Base-by-base conservation (phyloP, 1,140 invertebrate species). In the Zeugodacus cucurbitae region DNA sequence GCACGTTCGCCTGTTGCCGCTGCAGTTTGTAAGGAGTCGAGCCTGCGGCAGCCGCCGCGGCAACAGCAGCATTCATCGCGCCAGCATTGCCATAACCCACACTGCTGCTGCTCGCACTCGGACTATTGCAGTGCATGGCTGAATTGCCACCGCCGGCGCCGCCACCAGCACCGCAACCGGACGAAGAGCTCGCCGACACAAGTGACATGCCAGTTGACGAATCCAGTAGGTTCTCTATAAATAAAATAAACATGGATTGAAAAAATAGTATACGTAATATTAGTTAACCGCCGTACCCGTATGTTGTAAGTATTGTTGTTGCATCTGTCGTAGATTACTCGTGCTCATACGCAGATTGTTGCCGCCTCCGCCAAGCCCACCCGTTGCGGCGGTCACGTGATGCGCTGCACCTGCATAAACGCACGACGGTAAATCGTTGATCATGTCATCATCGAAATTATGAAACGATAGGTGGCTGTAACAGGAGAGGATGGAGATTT, bases 1-100 rank as follows among this genome's bases (percentile, higher is more conserved):
- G 95, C 86, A 99, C 97, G 94, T 98, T 99, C 58, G 98, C 98
- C 3, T 98, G 97, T 90, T 98, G 97, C 88, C 97, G 94, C 93
- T 98, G 97, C 67, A 98, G 96, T 90, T 97, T 95, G 94, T 98
- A 98, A 1, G 96, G 97, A 7, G 96, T 97, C 0, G 96, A 96
- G 20, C 95, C 95, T 7, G 96, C 97, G 5, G 96, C 97, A 0
- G 96, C 96, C n/a, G 95, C 95, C 4, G 96, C 97, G 0, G 70
- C 70, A 2, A n/a, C 74, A 6, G 41, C 41, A 17, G 74, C 37
- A 74, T 74, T 74, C 8, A 96, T 97, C 0, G 96, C 96, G 20
- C 95, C 95, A 5, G 96, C 97, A 0, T 96, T 87, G 17, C 37
- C 41, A 54, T 88, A 87, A n/a, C 74, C 74, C 11, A 86, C 67